A percentile compares a stretch with the other conserved stretches of the same genome.
Conservation (phyloP, 2,888 invertebrate genomes). For the Tenthredo distinguenda region DNA sequence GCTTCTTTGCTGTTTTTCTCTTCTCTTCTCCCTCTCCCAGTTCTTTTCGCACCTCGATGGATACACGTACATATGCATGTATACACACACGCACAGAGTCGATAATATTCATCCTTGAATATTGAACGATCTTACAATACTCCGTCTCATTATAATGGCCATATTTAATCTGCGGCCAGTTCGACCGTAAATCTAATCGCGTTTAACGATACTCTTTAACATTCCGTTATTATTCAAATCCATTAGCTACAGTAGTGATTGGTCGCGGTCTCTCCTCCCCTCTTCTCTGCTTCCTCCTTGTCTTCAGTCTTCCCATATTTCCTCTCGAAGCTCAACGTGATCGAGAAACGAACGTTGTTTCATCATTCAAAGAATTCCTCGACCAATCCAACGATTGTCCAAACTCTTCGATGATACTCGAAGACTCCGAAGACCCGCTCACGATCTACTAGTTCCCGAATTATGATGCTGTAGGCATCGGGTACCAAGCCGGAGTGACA, state of each 20-base stretch:
- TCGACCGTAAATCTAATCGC: background rate
- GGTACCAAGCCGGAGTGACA: background rate
- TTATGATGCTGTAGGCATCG: background rate
- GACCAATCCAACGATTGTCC: too few relatives aligned
- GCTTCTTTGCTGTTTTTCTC: background rate
- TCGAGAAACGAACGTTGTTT: too few relatives aligned
- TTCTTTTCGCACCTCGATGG: background rate
- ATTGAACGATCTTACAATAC: slow-evolving; percentile 2
- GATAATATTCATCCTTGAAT: background rate
- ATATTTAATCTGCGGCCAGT: background rate
- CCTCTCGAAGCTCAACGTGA: too few relatives aligned
- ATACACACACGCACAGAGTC: background rate
- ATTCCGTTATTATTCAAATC: background rate
- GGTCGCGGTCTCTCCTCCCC: background rate
- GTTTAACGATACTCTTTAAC: background rate
- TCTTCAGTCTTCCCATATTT: background rate
- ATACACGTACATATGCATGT: background rate
- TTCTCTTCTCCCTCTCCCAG: background rate
- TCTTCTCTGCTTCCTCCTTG: background rate
- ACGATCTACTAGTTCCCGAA: too few relatives aligned
- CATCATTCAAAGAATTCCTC: too few relatives aligned
- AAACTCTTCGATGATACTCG: too few relatives aligned
- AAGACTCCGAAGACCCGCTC: too few relatives aligned
- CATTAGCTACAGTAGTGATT: background rate
- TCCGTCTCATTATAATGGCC: background rate